Base-by-base conservation (phyloP, 2,113 vertebrate genomes). In the Stercorarius parasiticus region DNA sequence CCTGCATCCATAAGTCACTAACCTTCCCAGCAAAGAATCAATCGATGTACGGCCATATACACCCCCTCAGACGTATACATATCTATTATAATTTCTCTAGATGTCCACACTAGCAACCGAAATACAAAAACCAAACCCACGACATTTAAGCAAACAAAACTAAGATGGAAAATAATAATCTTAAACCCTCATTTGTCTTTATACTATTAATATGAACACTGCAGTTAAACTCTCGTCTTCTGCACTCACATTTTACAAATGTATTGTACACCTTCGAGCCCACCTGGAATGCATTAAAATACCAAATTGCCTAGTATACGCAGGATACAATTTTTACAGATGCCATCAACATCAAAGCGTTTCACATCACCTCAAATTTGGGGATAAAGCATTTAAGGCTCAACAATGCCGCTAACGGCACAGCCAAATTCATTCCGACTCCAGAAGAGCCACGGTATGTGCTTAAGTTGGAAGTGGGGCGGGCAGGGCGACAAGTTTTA, bases 1-100 rank as follows among this genome's bases (percentile, higher is more conserved):
- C 38, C 56, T 23, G 43, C 76, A 45, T 22, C 84, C 62, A 12
- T 30, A 70, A 59, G 30, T 73, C 32, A 56, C 20, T 4, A 49
- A 32, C 43, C 26, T 65, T 50, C 71, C 72, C 82, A 30, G 66
- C 86, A 67, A 23, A n/a, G 45, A 29, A 27, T 5, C 14, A 22
- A 40, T 6, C 8, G 11, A 14, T 1, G 9, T 3, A 9, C 6
- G 20, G 22, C 62, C 45, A 12, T 3, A 5, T 11, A 56, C 49
- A 27, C 1, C 66, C 85, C 61, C 40, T 76, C 74, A 19, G 2
- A 36, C 5, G 0, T 0, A 3, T 0, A 32, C 0, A 4, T 7
- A 6, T 0, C 1, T 0, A 0, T 1, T 9, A 22, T 3, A 2
- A 34, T 30, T 69, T 17, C 59, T 15, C 80, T 58, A 29, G 25